These are phyloP conservation scores for Paraplagusia blochii DNA, from an alignment of 2,113 vertebrate genomes.

Conservation along the genomic window DNA sequence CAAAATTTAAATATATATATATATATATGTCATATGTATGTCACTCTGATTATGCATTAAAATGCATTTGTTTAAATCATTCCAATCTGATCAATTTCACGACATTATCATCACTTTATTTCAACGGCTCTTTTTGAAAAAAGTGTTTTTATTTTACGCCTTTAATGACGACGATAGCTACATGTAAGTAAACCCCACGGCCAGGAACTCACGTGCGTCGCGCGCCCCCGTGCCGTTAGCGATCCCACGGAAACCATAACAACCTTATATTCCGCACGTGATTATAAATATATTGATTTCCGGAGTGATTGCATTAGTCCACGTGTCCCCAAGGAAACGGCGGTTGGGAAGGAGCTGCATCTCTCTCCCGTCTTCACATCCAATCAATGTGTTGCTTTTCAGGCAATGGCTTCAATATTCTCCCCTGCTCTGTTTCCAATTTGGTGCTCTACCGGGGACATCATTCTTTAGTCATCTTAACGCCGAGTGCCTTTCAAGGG, in stretches of 20 bases:
- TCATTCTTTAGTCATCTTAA: conserved; percentile 75
- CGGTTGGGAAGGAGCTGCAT: conserved; percentile 35
- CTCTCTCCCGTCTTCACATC: conserved; percentile 69
- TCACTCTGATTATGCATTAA: too few relatives aligned
- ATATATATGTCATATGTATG: too few relatives aligned
- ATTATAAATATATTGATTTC: conserved; percentile 88
- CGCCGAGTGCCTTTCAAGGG: conserved; percentile 46
- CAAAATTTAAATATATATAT: too few relatives aligned
- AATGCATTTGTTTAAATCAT: too few relatives aligned
- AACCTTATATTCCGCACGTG: conserved; percentile 68
- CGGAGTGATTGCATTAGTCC: conserved; percentile 74
- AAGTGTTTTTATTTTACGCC: too few relatives aligned
- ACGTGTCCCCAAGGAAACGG: conserved; percentile 62
- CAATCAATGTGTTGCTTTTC: conserved; percentile 75
- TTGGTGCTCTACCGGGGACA: conserved; percentile 78
- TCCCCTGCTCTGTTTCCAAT: conserved; percentile 78
- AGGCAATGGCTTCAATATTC: conserved; percentile 68
- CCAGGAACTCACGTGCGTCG: too few relatives aligned
- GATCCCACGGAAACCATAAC: conserved; percentile 69
- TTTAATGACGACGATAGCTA: too few relatives aligned
- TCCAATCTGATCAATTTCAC: too few relatives aligned
- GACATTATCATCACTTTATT: too few relatives aligned
- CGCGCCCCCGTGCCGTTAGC: too few relatives aligned
- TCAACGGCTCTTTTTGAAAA: too few relatives aligned
- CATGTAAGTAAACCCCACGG: too few relatives aligned